Conservation (phyloP, 2,888 invertebrate genomes). For the Laspeyria flexula region DNA sequence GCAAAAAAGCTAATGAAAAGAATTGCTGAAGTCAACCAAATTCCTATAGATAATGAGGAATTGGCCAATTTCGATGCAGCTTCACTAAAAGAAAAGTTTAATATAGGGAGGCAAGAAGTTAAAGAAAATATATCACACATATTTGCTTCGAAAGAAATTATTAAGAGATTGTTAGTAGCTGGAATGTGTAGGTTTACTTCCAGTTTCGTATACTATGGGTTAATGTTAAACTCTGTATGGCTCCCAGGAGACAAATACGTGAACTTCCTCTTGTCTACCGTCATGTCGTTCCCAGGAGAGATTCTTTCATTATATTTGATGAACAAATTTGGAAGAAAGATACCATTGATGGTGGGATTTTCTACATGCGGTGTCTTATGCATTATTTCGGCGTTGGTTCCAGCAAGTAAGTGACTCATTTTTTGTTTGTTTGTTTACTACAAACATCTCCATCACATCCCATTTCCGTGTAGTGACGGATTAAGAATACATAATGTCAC, state of each 20-base stretch:
- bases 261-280: constrained; percentile 68
- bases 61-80: constrained; percentile 54
- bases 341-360: constrained; percentile 64
- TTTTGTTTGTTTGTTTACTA: neutral
- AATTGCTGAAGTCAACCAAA: constrained; percentile 63
- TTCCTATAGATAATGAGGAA: constrained; percentile 58
- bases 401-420: constrained; percentile 58
- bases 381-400: constrained; percentile 58
- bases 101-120: constrained; percentile 55
- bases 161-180: constrained; percentile 59
- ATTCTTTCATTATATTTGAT: constrained; percentile 65
- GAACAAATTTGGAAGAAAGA: constrained; percentile 70
- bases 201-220: constrained; percentile 71
- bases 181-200: constrained; percentile 62
- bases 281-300: constrained; percentile 77
- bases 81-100: constrained; percentile 60
- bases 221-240: constrained; percentile 72
- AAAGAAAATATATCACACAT: constrained; percentile 60
- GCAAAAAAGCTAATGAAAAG: constrained; percentile 58
- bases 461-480: no score
- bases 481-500: no score
- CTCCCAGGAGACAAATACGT: constrained; percentile 73
- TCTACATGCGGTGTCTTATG: constrained; percentile 60
- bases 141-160: constrained; percentile 61
- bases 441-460: no score